Base-by-base conservation (phyloP, 2,888 invertebrate species). In the Leucoma salicis region DNA sequence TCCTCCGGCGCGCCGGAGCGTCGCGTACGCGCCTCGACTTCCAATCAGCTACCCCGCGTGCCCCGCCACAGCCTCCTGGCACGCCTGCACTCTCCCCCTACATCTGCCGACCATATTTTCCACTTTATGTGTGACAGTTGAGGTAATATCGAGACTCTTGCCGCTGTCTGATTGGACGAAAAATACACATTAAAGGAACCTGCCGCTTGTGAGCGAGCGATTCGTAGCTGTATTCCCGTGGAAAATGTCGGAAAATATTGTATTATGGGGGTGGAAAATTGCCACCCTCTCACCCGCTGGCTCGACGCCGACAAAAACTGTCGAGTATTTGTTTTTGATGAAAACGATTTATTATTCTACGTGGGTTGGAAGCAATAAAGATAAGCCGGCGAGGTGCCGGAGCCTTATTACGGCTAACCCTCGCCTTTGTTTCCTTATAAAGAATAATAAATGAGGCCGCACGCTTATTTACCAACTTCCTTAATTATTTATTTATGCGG, bases 111-210 rank as follows among this genome's bases (percentile, higher is more conserved):
- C 90, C 90, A 90, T 90, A 90, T 90, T 90, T 90, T 89, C 90
- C 90, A 90, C 90, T 90, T 90, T 90, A 90, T 90, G 90, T 90
- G 90, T 90, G 90, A 90, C 90, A 90, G 90, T 90, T 90, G 90
- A 90, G 90, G 90, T 90, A 90, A 90, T 90, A 90, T 90, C 90
- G 90, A 89, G 90, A 85, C 85, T 88, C 87, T 86, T 82, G 85
- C 89, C 86, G 87, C 77, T 81, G 87, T 85, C 87, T 90, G 90
- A 90, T 90, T 90, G 90, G 90, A 85, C 90, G 90, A 90, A 90
- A 90, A 90, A 90, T 90, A 87, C 83, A 90, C 90, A 90, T 90
- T 90, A 90, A 90, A 89, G 89, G 84, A 90, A 87, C 86, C 87
- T 87, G 86, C 82, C 75, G 83, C 78, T 76, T 78, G 78, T 82